A percentile compares a stretch with the other conserved stretches of the same genome.
Evolutionary conservation across 2,113 vertebrate species (phyloP).

Genomic region (Corydoras sp.): DNA sequence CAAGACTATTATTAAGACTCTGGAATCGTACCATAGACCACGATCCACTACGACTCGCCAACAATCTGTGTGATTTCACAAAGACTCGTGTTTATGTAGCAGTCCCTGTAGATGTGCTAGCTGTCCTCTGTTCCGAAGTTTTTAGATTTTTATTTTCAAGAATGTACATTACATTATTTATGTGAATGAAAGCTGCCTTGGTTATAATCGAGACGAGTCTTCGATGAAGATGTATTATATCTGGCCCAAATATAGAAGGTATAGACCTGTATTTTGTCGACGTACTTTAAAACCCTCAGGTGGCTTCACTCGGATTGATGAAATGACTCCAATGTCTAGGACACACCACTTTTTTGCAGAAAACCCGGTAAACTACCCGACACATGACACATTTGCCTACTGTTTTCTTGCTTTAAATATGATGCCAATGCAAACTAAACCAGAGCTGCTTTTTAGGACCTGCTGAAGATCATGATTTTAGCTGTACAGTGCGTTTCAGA

Average conservation of each 20-base stretch:
- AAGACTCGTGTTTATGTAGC: conserved; percentile 26
- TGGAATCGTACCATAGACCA: conserved; percentile 11
- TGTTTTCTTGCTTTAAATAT: conserved; percentile 8
- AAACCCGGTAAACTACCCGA: conserved; percentile 4
- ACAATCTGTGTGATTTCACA: conserved; percentile 2
- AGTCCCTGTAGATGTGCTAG: conserved; percentile 7
- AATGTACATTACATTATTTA: conserved; percentile 54
- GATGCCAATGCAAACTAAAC: conserved; percentile 25
- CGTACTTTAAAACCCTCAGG: conserved; percentile 34
- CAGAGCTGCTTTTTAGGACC: conserved; percentile 17
- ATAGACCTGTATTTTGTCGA: background rate
- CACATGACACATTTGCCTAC: background rate
- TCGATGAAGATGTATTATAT: background rate
- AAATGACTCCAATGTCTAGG: background rate
- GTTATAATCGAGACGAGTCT: conserved; percentile 3
- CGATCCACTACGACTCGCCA: conserved; percentile 12
- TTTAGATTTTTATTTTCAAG: conserved; percentile 27
- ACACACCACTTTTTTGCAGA: background rate
- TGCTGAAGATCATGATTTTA: conserved; percentile 7
- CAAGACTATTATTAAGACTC: conserved; percentile 17
- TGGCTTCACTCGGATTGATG: conserved; percentile 23
- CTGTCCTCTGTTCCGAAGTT: background rate
- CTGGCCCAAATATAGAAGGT: background rate
- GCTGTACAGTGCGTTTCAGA: conserved; percentile 20
- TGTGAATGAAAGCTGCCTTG: conserved; percentile 38